phyloP scores from a whole-genome alignment of 2,797 vertebrate genomes.

The Sebastes diaconus region DNA sequence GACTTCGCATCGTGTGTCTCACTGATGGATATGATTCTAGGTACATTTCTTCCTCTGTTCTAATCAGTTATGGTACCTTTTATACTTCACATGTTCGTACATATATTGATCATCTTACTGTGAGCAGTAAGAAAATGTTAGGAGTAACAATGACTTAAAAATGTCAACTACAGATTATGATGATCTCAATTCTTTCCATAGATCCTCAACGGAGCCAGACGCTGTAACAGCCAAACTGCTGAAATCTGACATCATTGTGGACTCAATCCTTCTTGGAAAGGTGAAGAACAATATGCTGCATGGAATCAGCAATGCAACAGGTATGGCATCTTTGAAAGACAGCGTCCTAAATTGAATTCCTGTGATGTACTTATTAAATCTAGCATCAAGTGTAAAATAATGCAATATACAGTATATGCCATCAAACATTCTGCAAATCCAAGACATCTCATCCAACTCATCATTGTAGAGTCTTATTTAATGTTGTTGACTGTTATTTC shows the following conservation, averaged over 20 bases:
- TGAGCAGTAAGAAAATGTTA: neutral
- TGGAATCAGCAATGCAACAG: constrained; percentile 77
- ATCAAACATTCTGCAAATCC: neutral
- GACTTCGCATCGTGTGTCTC: constrained; percentile 71
- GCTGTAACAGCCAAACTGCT: constrained; percentile 58
- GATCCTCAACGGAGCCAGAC: constrained; percentile 55
- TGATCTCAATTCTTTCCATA: neutral
- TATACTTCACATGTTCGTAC: neutral
- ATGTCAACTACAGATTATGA: neutral
- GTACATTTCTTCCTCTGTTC: constrained; percentile 34
- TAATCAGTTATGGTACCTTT: neutral
- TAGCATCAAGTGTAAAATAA: neutral
- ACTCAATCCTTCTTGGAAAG: constrained; percentile 69
- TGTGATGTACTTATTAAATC: neutral
- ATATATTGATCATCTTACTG: neutral
- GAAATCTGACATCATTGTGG: constrained; percentile 55
- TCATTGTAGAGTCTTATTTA: too few relatives aligned
- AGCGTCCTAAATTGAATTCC: neutral
- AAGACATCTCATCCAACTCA: neutral
- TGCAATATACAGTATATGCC: neutral
- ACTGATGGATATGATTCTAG: constrained; percentile 72
- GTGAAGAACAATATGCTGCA: constrained; percentile 64
- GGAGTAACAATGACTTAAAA: neutral
- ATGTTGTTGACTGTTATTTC: neutral
- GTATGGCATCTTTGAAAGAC: constrained; percentile 19